Evolutionary conservation across 2,113 vertebrate genomes (phyloP).

Genomic region (Hypomesus transpacificus): DNA sequence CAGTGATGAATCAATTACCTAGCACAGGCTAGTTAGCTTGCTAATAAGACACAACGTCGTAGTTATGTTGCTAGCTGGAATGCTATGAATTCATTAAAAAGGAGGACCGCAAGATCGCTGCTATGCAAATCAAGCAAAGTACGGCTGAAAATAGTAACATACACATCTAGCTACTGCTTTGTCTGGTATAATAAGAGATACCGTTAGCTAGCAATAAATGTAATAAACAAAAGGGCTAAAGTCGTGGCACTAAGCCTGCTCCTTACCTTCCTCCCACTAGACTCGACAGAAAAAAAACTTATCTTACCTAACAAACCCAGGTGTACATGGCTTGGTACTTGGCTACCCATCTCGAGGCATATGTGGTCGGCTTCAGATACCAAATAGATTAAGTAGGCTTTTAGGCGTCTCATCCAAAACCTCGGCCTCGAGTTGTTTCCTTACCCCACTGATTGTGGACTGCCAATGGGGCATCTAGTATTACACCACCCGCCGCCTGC

Average conservation of each 20-base stretch:
- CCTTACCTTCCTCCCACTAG: constrained; percentile 59
- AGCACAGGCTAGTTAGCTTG: constrained; percentile 55
- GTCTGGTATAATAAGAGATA: constrained; percentile 1
- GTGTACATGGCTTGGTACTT: background rate
- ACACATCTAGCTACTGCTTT: background rate
- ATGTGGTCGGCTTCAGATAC: background rate
- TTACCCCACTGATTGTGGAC: constrained; percentile 62
- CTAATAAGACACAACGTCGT: constrained; percentile 50
- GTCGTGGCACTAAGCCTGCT: constrained; percentile 66
- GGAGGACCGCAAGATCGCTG: background rate
- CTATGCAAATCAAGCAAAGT: background rate
- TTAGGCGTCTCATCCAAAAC: constrained; percentile 41
- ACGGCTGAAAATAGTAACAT: no score
- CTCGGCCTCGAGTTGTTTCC: constrained; percentile 69
- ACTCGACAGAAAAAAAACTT: constrained; percentile 5
- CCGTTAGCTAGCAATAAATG: constrained; percentile 15
- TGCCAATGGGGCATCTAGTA: constrained; percentile 61
- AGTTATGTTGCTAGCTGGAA: constrained; percentile 41
- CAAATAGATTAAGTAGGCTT: constrained; percentile 30
- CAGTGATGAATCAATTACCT: constrained; percentile 71
- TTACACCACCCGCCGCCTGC: constrained; percentile 65
- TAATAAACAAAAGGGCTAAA: constrained; percentile 46
- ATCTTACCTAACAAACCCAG: background rate
- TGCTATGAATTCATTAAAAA: background rate
- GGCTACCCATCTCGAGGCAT: background rate